A percentile compares a stretch with the other conserved stretches of the same genome.
Conservation (phyloP, 2,797 vertebrate species). For the Uromys caudimaculatus region DNA sequence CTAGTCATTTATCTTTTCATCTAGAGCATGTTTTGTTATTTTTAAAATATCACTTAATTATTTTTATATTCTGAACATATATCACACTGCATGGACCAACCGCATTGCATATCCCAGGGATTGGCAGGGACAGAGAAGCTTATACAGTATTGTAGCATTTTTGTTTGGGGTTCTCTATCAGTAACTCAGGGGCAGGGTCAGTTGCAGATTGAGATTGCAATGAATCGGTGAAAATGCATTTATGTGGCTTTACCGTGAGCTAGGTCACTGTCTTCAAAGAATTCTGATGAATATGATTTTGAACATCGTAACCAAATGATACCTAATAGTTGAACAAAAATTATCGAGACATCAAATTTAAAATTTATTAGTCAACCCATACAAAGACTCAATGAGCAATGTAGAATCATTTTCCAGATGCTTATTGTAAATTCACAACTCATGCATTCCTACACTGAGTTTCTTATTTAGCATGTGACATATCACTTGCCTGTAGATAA, state of each 20-base stretch:
- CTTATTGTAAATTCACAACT: not conserved
- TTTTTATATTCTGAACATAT: not conserved
- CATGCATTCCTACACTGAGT: not conserved
- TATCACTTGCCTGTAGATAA: not conserved
- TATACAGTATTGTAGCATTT: not conserved
- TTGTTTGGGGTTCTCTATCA: not conserved
- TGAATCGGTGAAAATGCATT: not conserved
- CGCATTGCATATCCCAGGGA: not conserved
- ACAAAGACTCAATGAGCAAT: not conserved
- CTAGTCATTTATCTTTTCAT: not conserved
- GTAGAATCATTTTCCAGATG: slow-evolving; percentile 27
- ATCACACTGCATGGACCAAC: not conserved
- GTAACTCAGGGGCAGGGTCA: not conserved
- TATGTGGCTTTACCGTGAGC: slow-evolving; percentile 9
- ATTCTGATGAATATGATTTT: not conserved
- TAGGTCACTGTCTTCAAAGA: not conserved
- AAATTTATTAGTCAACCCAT: not conserved
- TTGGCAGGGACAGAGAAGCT: not conserved
- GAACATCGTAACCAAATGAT: not conserved
- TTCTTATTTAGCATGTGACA: slow-evolving; percentile 5
- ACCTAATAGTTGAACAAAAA: slow-evolving; percentile 32
- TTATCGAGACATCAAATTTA: not conserved
- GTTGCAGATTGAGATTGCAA: slow-evolving; percentile 18
- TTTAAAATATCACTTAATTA: not conserved
- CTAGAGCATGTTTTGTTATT: not conserved